Conservation (phyloP, 2,888 invertebrate species). For the Cataglyphis altisquamis region DNA sequence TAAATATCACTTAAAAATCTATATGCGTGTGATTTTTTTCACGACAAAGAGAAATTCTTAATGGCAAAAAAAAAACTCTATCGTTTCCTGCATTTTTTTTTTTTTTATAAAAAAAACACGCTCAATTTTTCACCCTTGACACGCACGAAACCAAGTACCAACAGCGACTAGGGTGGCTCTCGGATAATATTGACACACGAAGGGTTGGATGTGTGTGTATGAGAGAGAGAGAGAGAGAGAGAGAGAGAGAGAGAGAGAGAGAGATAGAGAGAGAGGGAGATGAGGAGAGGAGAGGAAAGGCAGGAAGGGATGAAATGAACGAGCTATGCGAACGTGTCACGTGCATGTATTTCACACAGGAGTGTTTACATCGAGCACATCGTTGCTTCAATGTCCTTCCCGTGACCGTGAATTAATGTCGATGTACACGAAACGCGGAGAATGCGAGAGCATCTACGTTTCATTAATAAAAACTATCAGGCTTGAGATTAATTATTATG, state of each 20-base stretch:
- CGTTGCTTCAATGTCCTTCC: slow-evolving; percentile 44
- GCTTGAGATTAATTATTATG: slow-evolving; percentile 54
- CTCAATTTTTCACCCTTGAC: slow-evolving; percentile 51
- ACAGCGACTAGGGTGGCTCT: slow-evolving; percentile 47
- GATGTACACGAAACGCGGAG: slow-evolving; percentile 24
- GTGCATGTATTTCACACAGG: slow-evolving; percentile 57
- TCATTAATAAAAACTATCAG: slow-evolving; percentile 54
- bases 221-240: not conserved
- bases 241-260: not conserved
- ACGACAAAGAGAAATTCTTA: slow-evolving; percentile 30
- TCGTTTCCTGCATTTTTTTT: slow-evolving; percentile 36
- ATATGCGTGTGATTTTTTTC: not conserved
- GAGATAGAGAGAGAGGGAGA: not conserved
- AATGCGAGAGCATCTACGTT: slow-evolving; percentile 14
- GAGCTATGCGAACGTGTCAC: slow-evolving; percentile 49
- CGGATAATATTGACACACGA: slow-evolving; percentile 59
- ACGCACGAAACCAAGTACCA: slow-evolving; percentile 38
- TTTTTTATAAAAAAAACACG: not conserved
- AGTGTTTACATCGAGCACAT: slow-evolving; percentile 52
- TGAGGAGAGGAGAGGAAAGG: not conserved
- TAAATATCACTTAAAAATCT: slow-evolving; percentile 51
- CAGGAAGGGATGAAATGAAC: not conserved
- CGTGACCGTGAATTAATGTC: slow-evolving; percentile 47
- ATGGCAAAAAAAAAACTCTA: slow-evolving; percentile 19
- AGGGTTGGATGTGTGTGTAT: slow-evolving; percentile 1